phyloP scores from a whole-genome alignment of 53 echinoderm and acorn worm genomes.

The Stichopus horrens region DNA sequence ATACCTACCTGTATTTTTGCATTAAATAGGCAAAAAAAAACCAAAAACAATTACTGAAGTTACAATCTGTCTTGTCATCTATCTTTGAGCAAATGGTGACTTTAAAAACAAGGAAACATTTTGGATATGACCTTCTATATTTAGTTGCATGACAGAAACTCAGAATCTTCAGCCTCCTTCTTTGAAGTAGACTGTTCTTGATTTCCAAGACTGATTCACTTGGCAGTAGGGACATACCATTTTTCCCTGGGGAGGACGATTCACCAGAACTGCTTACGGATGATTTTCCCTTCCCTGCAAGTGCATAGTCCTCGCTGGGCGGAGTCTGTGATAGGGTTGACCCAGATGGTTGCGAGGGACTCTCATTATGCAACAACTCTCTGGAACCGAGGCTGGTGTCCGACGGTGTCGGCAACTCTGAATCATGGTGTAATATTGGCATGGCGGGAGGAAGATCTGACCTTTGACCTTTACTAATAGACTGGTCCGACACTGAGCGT shows the following conservation, averaged over 20 bases:
- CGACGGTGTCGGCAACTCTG: conserved; percentile 23
- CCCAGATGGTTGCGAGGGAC: not conserved
- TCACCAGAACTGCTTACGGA: conserved; percentile 34
- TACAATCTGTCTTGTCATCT: no score
- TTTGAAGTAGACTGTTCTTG: no score
- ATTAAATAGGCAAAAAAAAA: no score
- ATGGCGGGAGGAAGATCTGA: conserved; percentile 92
- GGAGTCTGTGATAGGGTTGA: conserved; percentile 19
- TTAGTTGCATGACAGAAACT: no score
- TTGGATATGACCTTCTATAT: no score
- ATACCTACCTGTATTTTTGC: no score
- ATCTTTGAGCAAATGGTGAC: no score
- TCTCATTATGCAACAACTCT: conserved; percentile 8
- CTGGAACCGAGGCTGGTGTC: conserved; percentile 21
- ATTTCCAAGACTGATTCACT: no score
- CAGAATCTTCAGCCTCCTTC: no score
- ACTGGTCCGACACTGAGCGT: conserved; percentile 55
- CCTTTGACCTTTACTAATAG: conserved; percentile 27
- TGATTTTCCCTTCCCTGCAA: conserved; percentile 7
- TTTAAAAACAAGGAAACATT: no score
- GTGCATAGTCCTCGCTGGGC: conserved; percentile 29
- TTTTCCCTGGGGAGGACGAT: conserved; percentile 36
- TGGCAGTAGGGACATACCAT: conserved; percentile 4
- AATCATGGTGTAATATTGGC: conserved; percentile 78
- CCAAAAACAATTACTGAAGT: no score